These are phyloP conservation scores for Dendrophyllia cribrosa DNA, from an alignment of 64 coral and sea anemone species.

Conservation along the genomic window DNA sequence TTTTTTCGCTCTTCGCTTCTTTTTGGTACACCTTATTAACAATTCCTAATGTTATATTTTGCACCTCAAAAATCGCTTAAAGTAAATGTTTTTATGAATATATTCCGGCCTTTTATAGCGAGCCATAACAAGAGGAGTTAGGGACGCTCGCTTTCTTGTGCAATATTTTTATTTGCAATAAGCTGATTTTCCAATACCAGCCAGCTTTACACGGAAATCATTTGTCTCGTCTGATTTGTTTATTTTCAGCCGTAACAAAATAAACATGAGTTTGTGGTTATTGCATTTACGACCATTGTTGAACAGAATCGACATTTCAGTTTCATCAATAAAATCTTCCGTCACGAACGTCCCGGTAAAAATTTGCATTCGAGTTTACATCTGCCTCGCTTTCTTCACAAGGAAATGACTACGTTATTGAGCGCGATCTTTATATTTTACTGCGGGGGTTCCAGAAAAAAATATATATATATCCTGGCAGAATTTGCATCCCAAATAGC, in stretches of 20 bases:
- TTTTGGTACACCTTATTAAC: too few relatives aligned
- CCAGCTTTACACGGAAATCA: too few relatives aligned
- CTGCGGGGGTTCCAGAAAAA: constrained; percentile 3
- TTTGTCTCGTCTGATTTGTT: background rate
- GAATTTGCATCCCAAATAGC: background rate
- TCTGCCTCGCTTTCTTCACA: background rate
- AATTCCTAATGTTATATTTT: too few relatives aligned
- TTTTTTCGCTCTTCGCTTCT: too few relatives aligned
- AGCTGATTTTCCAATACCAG: too few relatives aligned
- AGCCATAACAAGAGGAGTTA: too few relatives aligned
- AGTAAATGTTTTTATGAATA: too few relatives aligned
- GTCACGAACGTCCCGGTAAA: background rate
- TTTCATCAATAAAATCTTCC: background rate
- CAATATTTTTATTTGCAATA: too few relatives aligned
- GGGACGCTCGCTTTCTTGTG: too few relatives aligned
- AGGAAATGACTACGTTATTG: background rate
- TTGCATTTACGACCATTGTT: background rate
- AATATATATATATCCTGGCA: background rate
- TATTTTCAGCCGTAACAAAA: background rate
- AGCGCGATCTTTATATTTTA: background rate
- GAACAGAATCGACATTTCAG: background rate
- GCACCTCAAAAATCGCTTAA: too few relatives aligned
- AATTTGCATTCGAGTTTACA: background rate
- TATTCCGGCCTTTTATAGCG: too few relatives aligned
- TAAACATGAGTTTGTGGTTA: background rate